Evolutionary conservation across 2,113 vertebrate genomes (phyloP).

Genomic region (Panurus biarmicus): DNA sequence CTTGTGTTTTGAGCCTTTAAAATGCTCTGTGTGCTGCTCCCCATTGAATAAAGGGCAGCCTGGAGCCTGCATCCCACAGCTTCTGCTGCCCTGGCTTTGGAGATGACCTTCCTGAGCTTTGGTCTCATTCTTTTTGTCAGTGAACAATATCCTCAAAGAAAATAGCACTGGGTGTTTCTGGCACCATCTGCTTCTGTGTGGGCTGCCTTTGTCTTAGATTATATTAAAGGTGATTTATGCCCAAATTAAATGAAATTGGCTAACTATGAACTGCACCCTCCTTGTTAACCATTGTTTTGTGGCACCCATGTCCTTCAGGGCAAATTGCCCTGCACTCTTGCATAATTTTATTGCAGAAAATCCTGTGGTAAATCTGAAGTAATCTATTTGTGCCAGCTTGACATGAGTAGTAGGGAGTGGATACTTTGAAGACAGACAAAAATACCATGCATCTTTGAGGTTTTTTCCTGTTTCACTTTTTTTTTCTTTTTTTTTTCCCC

Average conservation of each 20-base stretch:
- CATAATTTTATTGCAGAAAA: not conserved
- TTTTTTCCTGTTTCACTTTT: not conserved
- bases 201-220: not conserved
- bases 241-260: not conserved
- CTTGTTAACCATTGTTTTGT: not conserved
- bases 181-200: not conserved
- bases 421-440: not conserved
- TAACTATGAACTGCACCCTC: not conserved
- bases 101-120: not conserved
- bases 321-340: not conserved
- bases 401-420: not conserved
- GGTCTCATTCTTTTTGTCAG: not conserved
- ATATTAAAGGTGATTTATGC: not conserved
- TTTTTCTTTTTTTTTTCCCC: not conserved
- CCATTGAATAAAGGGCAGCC: not conserved
- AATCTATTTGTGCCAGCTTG: not conserved
- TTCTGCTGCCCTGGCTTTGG: not conserved
- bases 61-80: not conserved
- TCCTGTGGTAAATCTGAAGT: not conserved
- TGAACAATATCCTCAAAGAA: not conserved
- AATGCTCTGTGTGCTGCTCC: not conserved
- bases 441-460: not conserved
- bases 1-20: not conserved
- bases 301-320: not conserved
- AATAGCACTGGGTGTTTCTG: not conserved